Evolutionary conservation across 2,113 vertebrate genomes (phyloP).

Genomic region (Megaceryle maxima): DNA sequence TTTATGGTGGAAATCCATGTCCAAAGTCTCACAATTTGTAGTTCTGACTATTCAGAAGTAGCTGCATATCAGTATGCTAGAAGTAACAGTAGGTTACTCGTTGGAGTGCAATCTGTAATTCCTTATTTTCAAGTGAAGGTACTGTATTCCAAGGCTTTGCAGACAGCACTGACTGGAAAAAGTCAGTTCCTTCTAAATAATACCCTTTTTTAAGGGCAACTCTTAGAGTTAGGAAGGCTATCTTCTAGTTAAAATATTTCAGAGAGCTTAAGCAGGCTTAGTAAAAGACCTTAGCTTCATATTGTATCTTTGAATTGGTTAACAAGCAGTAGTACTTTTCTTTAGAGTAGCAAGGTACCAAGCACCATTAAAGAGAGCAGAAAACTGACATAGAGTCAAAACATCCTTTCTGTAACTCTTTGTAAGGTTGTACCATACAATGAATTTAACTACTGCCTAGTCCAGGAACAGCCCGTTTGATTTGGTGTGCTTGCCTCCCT

Average conservation of each 20-base stretch:
- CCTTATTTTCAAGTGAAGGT: neutral
- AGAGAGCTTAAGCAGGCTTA: neutral
- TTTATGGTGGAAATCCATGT: neutral
- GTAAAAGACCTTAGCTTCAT: neutral
- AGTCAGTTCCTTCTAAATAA: neutral
- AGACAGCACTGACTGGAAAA: neutral
- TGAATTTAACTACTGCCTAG: neutral
- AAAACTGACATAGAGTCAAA: neutral
- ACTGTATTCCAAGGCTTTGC: neutral
- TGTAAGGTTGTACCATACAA: neutral
- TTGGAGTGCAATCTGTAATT: neutral
- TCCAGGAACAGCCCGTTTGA: neutral
- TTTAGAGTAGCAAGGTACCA: neutral
- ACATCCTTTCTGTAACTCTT: neutral
- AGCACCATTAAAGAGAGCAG: neutral
- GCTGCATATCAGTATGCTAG: neutral
- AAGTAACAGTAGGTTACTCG: neutral
- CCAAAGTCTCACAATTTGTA: neutral
- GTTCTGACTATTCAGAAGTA: neutral
- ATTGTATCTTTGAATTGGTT: neutral
- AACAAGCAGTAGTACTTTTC: neutral
- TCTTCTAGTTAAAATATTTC: neutral
- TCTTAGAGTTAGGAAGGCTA: neutral
- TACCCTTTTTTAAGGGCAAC: neutral
- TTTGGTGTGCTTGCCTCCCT: neutral